Base-by-base conservation (phyloP, 2,888 invertebrate species). In the Aleiodes testaceus region DNA sequence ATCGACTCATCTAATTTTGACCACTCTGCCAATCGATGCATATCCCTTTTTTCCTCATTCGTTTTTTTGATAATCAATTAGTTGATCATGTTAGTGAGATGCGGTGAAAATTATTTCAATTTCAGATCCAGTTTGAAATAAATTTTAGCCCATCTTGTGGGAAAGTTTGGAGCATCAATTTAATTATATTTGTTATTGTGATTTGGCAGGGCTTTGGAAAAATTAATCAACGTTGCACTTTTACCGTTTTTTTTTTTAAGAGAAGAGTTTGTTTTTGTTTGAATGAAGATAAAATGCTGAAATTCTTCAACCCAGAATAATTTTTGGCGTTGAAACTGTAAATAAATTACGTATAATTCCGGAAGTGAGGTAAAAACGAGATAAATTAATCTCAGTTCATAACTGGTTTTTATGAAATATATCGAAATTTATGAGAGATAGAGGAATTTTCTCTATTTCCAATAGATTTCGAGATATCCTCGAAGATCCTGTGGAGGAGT, bases 101-200 rank as follows among this genome's bases (percentile, higher is more conserved):
- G 74, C 73, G 84, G 81, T 84, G 82, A 82, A 86, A 83, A 81
- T 86, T 86, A 85, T 87, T 87, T 86, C 87, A 85, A 86, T 81
- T 82, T 78, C 77, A 83, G 86, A 87, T 87, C 86, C 87, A 87
- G 80, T 81, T 87, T 86, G 86, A 86, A 87, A 87, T 87, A 85
- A 84, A 81, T 85, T 87, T 87, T 83, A 85, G 77, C 82, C 79
- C 79, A 79, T 79, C 80, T 79, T 49, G 71, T 65, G 70, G 75
- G 26, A 36, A 36, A 9, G 1, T 36, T 36, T 36, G 9, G 9
- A 36, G 11, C 36, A 36, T 22, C 20, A 42, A 42, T 69, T 64
- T 53, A 14, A 14, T 49, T 55, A 22, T 47, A 1, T n/a, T 42
- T 11, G 36, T 64, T 22, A 42, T 50, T 12, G 26, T 59, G 42